Percentiles rank a stretch among this genome's conserved stretches.
phyloP scores from a whole-genome alignment of 2,888 invertebrate genomes.

The Amphipyra tragopoginis region DNA sequence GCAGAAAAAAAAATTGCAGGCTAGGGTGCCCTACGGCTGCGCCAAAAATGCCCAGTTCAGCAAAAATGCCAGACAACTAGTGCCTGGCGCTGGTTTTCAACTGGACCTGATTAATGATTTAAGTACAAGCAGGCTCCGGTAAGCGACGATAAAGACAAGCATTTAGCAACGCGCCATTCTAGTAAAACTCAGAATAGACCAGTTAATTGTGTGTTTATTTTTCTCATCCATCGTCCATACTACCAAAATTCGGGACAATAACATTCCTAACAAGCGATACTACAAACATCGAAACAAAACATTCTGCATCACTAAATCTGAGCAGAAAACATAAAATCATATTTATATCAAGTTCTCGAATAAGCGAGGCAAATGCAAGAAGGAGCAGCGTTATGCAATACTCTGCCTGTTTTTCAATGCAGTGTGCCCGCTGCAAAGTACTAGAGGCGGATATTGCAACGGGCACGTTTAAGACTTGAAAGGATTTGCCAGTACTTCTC shows the following conservation, averaged over 20 bases:
- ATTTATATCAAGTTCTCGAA: slow-evolving; percentile 33
- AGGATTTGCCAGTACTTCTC: slow-evolving; percentile 53
- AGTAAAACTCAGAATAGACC: too few species aligned
- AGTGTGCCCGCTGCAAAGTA: slow-evolving; percentile 14
- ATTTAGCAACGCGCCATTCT: too few species aligned
- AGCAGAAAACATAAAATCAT: slow-evolving; percentile 42
- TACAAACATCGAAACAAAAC: slow-evolving; percentile 13
- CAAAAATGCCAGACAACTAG: too few species aligned
- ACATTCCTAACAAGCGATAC: slow-evolving; percentile 5
- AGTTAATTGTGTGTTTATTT: too few species aligned
- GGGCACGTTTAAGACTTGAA: slow-evolving; percentile 44
- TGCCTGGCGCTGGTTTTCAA: too few species aligned
- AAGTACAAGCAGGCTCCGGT: too few species aligned
- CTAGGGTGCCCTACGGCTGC: too few species aligned
- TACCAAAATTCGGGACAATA: not conserved
- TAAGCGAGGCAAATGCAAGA: slow-evolving; percentile 34
- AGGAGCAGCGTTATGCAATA: slow-evolving; percentile 31
- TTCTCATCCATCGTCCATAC: too few species aligned
- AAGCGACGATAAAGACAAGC: too few species aligned
- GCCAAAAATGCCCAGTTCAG: too few species aligned
- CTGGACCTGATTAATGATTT: too few species aligned
- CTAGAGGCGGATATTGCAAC: slow-evolving; percentile 51
- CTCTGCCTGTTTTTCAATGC: slow-evolving; percentile 25
- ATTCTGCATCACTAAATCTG: slow-evolving; percentile 22
- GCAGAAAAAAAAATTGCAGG: too few species aligned